phyloP scores from a whole-genome alignment of 2,797 vertebrate species.

The Notoglanidium macrostoma region DNA sequence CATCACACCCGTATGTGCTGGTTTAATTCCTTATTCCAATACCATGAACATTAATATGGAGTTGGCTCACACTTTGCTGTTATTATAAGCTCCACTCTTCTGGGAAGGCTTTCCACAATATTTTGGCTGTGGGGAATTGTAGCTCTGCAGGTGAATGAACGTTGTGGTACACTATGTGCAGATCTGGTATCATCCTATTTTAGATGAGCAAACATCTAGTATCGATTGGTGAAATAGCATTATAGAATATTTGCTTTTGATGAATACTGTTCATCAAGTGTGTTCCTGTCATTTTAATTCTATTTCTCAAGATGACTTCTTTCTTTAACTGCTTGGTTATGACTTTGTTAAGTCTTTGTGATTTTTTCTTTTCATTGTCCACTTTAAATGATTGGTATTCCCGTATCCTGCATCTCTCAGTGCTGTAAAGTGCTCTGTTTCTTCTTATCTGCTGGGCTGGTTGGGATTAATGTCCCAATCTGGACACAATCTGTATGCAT shows the following conservation, averaged over 20 bases:
- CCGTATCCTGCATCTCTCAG: neutral
- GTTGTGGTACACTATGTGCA: too few species aligned
- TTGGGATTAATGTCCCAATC: slow-evolving; percentile 8
- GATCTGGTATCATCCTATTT: neutral
- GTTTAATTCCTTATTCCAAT: too few species aligned
- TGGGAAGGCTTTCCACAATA: too few species aligned
- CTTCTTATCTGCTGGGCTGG: neutral
- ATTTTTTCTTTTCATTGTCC: neutral
- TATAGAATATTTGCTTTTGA: neutral
- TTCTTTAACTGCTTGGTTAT: neutral
- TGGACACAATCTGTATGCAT: neutral
- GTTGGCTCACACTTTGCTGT: too few species aligned
- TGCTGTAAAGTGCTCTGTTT: neutral
- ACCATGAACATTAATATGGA: too few species aligned
- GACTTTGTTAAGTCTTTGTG: neutral
- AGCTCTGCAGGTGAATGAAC: too few species aligned
- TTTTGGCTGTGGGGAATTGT: too few species aligned
- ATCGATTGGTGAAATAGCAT: neutral
- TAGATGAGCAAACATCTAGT: neutral
- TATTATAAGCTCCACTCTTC: too few species aligned
- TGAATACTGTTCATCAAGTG: neutral
- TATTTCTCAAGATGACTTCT: neutral
- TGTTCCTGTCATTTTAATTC: neutral
- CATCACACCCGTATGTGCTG: too few species aligned
- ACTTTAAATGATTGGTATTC: neutral